phyloP scores from a whole-genome alignment of 2,888 invertebrate genomes.

The Iphiclides podalirius region DNA sequence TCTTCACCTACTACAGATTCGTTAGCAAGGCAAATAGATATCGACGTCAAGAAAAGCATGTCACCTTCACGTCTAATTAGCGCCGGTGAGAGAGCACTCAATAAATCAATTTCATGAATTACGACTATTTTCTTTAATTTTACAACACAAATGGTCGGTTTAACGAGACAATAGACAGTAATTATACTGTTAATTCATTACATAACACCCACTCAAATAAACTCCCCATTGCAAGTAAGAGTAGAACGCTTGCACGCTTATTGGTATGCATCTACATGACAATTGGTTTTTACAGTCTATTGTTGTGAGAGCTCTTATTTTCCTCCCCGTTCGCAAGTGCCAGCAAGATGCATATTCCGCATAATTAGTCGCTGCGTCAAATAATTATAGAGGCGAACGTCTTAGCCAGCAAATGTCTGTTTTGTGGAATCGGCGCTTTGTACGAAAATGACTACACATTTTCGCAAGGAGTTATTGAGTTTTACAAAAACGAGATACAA shows the following conservation, averaged over 20 bases:
- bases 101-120: background rate
- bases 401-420: too few relatives aligned
- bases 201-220: conserved; percentile 24
- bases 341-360: conserved; percentile 1
- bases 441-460: background rate
- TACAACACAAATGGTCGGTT: conserved; percentile 1
- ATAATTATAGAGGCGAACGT: background rate
- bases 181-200: too few relatives aligned
- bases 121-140: background rate
- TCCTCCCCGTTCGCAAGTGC: conserved; percentile 7
- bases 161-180: conserved; percentile 1
- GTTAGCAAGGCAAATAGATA: conserved; percentile 1
- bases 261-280: conserved; percentile 22
- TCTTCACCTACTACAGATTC: background rate
- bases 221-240: conserved; percentile 28
- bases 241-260: conserved; percentile 20
- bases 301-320: conserved; percentile 27
- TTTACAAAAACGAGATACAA: too few relatives aligned
- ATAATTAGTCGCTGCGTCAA: conserved; percentile 8
- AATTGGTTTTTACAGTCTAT: conserved; percentile 32
- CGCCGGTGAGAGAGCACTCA: background rate
- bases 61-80: background rate
- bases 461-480: too few relatives aligned
- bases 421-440: too few relatives aligned
- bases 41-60: background rate